A percentile compares a stretch with the other conserved stretches of the same genome.
phyloP scores from a whole-genome alignment of 2,888 invertebrate species.

The Empis livida region DNA sequence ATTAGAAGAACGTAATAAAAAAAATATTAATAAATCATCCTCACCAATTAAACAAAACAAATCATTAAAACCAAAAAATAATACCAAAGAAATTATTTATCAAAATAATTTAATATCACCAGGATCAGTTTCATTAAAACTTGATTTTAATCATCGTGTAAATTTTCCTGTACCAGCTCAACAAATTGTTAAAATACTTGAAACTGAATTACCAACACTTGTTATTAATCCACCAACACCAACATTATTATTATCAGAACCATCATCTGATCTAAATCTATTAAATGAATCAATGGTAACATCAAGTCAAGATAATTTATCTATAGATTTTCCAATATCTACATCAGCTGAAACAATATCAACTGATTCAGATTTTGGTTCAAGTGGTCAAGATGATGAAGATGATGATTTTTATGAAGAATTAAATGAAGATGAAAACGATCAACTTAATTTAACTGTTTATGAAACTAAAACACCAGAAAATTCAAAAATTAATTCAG shows the following conservation, averaged over 20 bases:
- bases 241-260: neutral
- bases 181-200: neutral
- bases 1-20: conserved; percentile 23
- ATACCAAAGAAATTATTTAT: conserved; percentile 15
- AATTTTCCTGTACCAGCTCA: neutral
- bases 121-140: conserved; percentile 7
- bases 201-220: neutral
- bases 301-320: neutral
- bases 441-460: neutral
- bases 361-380: conserved; percentile 19
- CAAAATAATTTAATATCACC: conserved; percentile 10
- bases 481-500: conserved; percentile 15
- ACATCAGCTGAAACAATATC: conserved; percentile 7
- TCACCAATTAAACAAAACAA: conserved; percentile 5
- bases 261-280: neutral
- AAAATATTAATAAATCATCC: conserved; percentile 2
- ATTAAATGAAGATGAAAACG: neutral
- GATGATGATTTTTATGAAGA: conserved; percentile 1
- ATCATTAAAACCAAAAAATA: conserved; percentile 7
- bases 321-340: neutral
- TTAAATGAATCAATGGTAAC: neutral
- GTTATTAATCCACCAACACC: neutral
- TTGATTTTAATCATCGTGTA: neutral
- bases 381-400: conserved; percentile 16
- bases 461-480: conserved; percentile 10